Base-by-base conservation (phyloP, 2,888 invertebrate genomes). In the Hypomecis punctinalis region DNA sequence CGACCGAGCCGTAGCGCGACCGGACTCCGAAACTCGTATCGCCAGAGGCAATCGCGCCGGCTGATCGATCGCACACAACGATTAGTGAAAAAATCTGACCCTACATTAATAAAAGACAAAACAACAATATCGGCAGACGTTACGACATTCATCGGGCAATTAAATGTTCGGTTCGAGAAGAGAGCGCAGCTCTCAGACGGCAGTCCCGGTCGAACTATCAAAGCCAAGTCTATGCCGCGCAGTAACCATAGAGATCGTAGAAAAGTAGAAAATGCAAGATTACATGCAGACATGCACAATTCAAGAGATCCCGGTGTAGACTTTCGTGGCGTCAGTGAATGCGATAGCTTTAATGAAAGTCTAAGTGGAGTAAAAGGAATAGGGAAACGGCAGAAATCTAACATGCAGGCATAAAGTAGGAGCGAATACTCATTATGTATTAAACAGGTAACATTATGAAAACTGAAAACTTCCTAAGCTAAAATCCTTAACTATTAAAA, bases 201-300 rank as follows among this genome's bases (percentile, higher is more conserved):
- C 83, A 85, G 82, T 85, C 85, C 85, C 85, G 82, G 79, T 83
- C 80, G 86, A 86, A 89, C 89, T 91, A 90, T 86, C 73, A 85
- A 92, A 92, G 93, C 93, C 89, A 91, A 87, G 82, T 89, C 90
- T 93, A 92, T 90, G 93, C 93, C 93, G 90, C 93, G 91, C 93
- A 92, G 93, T 93, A 93, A 93, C 93, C 93, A 93, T 93, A 93
- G 93, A 93, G 91, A 93, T 93, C 93, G 93, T 93, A 92, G 91
- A 90, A 90, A 87, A 86, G 80, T 77, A 89, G 87, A 78, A 87
- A 83, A 90, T 91, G 91, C 91, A 90, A 87, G 88, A 85, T 57
- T 88, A 82, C 92, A 92, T 92, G 92, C 93, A 87, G 71, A 73
- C 91, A 85, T 92, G 91, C 93, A 79, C 76, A 84, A 76, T 60